These are phyloP conservation scores for Anguilla japonica DNA, from an alignment of 2,113 vertebrate species.

Conservation along the genomic window DNA sequence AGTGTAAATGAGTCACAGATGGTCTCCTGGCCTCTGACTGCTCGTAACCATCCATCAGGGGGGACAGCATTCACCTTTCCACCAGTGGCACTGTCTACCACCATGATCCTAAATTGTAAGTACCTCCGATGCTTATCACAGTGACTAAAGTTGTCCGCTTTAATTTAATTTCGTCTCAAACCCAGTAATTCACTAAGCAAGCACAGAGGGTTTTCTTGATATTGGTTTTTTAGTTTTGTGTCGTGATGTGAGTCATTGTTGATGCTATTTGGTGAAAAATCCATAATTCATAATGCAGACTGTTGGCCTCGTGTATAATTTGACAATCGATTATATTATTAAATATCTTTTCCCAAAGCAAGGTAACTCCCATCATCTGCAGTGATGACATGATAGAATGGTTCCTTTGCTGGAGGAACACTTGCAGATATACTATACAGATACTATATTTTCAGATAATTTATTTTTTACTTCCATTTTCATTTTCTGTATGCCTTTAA, in stretches of 20 bases:
- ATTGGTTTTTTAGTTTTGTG: too few relatives aligned
- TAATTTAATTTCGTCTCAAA: not conserved
- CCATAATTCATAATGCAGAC: too few relatives aligned
- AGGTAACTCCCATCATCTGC: not conserved
- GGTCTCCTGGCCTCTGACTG: not conserved
- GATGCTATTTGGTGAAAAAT: too few relatives aligned
- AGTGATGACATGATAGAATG: not conserved
- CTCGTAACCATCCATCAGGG: not conserved
- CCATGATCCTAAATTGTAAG: slow-evolving; percentile 15
- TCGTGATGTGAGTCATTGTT: too few relatives aligned
- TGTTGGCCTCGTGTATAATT: not conserved
- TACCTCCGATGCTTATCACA: not conserved
- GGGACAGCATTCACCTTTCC: not conserved
- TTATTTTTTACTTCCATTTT: too few relatives aligned
- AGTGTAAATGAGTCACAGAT: not conserved
- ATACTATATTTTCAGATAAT: not conserved
- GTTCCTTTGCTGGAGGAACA: not conserved
- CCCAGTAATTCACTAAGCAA: not conserved
- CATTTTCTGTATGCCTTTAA: too few relatives aligned
- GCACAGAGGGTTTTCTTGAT: not conserved
- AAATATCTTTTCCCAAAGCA: not conserved
- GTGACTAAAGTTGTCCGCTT: not conserved
- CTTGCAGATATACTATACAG: not conserved
- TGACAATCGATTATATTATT: not conserved
- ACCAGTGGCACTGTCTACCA: not conserved